Percentiles rank a stretch among this genome's conserved stretches.
These are phyloP conservation scores for Lytechinus pictus DNA, from an alignment of 35 echinoderm and acorn worm species.

Conservation along the genomic window DNA sequence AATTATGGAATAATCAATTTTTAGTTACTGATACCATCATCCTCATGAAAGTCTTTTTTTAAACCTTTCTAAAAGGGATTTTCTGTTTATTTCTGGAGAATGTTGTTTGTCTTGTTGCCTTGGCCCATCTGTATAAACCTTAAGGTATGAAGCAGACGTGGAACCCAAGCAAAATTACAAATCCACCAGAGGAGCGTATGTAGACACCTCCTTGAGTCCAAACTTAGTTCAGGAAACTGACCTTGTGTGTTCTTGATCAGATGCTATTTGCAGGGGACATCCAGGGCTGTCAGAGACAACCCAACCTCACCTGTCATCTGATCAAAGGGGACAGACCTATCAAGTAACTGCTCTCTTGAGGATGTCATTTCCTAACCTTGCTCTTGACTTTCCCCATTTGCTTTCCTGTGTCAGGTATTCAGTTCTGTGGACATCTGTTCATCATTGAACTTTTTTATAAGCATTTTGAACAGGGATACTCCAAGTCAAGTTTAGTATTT, in stretches of 20 bases:
- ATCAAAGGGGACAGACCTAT: background rate
- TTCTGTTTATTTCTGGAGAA: background rate
- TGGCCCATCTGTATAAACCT: background rate
- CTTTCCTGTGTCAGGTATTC: background rate
- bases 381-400: background rate
- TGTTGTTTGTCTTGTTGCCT: background rate
- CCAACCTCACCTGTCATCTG: slow-evolving; percentile 8
- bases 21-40: too few species aligned
- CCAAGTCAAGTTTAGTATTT: background rate
- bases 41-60: too few species aligned
- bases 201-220: background rate
- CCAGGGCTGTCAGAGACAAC: background rate
- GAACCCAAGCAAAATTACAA: background rate
- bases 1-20: too few species aligned
- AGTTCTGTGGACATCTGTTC: background rate
- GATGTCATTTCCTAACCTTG: background rate
- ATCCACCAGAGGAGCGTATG: background rate
- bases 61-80: background rate
- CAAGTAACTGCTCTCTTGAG: background rate
- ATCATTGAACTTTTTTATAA: background rate
- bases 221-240: background rate
- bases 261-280: background rate
- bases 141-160: background rate
- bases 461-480: background rate
- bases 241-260: background rate